phyloP scores from a whole-genome alignment of 1,140 invertebrate species.

The Phthorimaea operculella region DNA sequence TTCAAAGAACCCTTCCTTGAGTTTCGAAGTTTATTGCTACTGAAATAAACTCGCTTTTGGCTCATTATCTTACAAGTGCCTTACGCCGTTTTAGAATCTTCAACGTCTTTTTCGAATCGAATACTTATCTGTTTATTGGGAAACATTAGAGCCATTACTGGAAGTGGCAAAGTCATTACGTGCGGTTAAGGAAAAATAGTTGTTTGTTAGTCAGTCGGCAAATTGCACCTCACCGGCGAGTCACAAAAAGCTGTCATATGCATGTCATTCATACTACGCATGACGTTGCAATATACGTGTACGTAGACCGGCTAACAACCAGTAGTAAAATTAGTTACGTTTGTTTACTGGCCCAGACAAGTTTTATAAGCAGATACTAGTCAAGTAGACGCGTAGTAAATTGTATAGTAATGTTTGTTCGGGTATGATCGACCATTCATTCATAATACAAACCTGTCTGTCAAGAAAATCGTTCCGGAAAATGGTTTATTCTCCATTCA shows the following conservation, averaged over 20 bases:
- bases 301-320: constrained; percentile 17
- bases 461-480: constrained; percentile 2
- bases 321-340: constrained; percentile 37
- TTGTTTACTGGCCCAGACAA: constrained; percentile 25
- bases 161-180: not conserved
- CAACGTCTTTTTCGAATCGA: no score
- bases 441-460: constrained; percentile 1
- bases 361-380: constrained; percentile 14
- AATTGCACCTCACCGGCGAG: not conserved
- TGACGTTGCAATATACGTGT: constrained; percentile 32
- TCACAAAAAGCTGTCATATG: constrained; percentile 46
- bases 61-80: no score
- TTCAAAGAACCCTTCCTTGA: no score
- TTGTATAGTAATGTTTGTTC: constrained; percentile 5
- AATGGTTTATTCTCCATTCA: not conserved
- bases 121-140: no score
- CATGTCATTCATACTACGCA: constrained; percentile 48
- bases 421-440: constrained; percentile 4
- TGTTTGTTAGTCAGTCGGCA: not conserved
- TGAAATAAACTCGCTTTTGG: no score
- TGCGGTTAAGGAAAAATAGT: not conserved
- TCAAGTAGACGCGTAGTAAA: constrained; percentile 2
- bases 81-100: no score
- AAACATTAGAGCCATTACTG: not conserved
- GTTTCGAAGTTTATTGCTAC: no score